Evolutionary conservation across 2,113 vertebrate genomes (phyloP), one percentile per base, ranked within the genome.

Genomic region (Peromyscus polionotus): DNA sequence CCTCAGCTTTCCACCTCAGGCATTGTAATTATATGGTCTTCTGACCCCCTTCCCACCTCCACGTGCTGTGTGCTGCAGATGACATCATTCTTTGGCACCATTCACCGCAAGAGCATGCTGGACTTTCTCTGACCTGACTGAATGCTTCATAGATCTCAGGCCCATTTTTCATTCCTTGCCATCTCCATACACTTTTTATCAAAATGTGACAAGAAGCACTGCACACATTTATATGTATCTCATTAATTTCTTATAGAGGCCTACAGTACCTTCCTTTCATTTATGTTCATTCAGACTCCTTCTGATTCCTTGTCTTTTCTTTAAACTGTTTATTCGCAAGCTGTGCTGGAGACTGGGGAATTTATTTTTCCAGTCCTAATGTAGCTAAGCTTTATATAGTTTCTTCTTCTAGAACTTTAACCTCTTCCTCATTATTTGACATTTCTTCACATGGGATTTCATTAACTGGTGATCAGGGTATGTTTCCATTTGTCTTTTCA

Each of bases 401-500:
- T 95, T 33, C 65, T 92, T 94, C 95, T 87, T 72, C 73, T 88
- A 36, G 57, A 94, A 84, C 57, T 96, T 95, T 94, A 90, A 84
- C 77, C 79, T 26, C 87, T 26, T 94, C 61, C 84, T 96, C 75
- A 72, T 91, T 91, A 70, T 75, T 95, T 93, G 89, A 94, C 75
- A 88, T 88, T 91, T 96, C 73, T 93, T 93, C n/a, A 61, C 28
- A 9, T 83, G 91, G 39, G 81, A 94, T 98, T 94, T 95, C 73
- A 94, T 91, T 92, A 92, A 48, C 33, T 28, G 54, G 36, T 83
- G 59, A 79, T 68, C 67, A 75, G 63, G 11, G 22, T 59, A 84
- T 90, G 10, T 96, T 95, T 93, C 79, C 51, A 48, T 94, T 95
- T 86, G 59, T 92, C 87, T 95, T 93, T 95, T 91, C 68, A 93